phyloP scores from a whole-genome alignment of 2,797 vertebrate species.

The Neosalanx taihuensis region DNA sequence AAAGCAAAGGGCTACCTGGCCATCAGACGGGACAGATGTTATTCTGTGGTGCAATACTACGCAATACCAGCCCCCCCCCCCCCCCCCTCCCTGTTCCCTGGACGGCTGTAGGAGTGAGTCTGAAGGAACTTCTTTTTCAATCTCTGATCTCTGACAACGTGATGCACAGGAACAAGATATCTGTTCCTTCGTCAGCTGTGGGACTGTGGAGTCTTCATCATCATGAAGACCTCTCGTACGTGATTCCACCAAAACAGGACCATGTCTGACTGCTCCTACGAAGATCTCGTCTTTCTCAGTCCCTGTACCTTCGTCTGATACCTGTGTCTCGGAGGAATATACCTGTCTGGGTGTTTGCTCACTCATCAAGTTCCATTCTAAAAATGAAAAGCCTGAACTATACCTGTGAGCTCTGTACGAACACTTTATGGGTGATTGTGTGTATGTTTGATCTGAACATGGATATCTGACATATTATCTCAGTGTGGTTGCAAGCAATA shows the following conservation, averaged over 20 bases:
- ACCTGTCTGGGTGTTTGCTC: conserved; percentile 53
- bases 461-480: not conserved
- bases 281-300: conserved; percentile 24
- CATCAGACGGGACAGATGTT: conserved; percentile 35
- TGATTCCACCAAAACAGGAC: not conserved
- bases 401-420: not conserved
- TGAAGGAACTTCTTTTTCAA: too few relatives aligned
- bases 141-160: not conserved
- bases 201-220: not conserved
- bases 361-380: conserved; percentile 15
- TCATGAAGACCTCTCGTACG: not conserved
- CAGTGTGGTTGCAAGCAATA: conserved; percentile 59
- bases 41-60: conserved; percentile 16
- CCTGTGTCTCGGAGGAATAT: conserved; percentile 55
- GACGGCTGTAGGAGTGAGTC: not conserved
- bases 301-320: conserved; percentile 36
- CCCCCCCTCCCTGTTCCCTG: not conserved
- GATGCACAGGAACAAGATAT: not conserved
- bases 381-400: conserved; percentile 23
- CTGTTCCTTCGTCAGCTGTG: too few relatives aligned
- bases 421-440: conserved; percentile 7
- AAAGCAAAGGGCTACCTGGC: conserved; percentile 61
- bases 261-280: conserved; percentile 6
- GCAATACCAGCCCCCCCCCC: conserved; percentile 14
- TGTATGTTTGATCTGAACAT: conserved; percentile 12